These are phyloP conservation scores for Phalacrocorax pelagicus DNA, from an alignment of 2,113 vertebrate genomes.

Conservation along the genomic window DNA sequence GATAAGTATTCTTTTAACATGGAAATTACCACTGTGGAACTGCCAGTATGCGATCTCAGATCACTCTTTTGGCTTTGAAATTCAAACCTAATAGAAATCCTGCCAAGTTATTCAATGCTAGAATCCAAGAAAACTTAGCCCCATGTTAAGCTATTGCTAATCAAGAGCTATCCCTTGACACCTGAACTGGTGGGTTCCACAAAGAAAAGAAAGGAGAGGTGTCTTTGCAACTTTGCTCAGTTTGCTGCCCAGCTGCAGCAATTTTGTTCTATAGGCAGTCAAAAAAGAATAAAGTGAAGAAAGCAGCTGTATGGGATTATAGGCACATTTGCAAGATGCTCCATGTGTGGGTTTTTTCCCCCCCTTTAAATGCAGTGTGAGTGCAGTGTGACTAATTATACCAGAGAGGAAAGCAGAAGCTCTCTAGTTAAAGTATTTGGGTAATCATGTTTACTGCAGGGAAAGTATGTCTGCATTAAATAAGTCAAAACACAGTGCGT, in stretches of 20 bases:
- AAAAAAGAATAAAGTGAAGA: slow-evolving; percentile 66
- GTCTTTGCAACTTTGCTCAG: slow-evolving; percentile 59
- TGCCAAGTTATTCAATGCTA: slow-evolving; percentile 70
- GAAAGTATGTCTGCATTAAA: slow-evolving; percentile 79
- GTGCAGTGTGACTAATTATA: slow-evolving; percentile 79
- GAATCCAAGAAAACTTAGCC: slow-evolving; percentile 72
- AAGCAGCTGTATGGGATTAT: slow-evolving; percentile 74
- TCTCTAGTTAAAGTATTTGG: slow-evolving; percentile 80
- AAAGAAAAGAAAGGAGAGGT: slow-evolving; percentile 40
- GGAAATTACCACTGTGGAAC: slow-evolving; percentile 75
- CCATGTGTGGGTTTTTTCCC: slow-evolving; percentile 40
- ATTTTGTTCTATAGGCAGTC: slow-evolving; percentile 51
- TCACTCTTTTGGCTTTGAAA: slow-evolving; percentile 78
- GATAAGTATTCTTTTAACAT: slow-evolving; percentile 76
- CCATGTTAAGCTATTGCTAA: slow-evolving; percentile 57
- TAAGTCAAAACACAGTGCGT: slow-evolving; percentile 81
- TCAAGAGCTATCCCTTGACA: slow-evolving; percentile 53
- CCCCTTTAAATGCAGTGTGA: slow-evolving; percentile 70
- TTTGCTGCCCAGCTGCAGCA: slow-evolving; percentile 66
- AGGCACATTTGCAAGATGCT: slow-evolving; percentile 75
- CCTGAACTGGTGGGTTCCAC: slow-evolving; percentile 60
- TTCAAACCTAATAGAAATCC: slow-evolving; percentile 73
- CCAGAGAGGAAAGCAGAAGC: slow-evolving; percentile 76
- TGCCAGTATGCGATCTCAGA: slow-evolving; percentile 74
- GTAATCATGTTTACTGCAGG: slow-evolving; percentile 81